Conservation (phyloP, 2,113 vertebrate species). For the Emydura subglobosa region DNA sequence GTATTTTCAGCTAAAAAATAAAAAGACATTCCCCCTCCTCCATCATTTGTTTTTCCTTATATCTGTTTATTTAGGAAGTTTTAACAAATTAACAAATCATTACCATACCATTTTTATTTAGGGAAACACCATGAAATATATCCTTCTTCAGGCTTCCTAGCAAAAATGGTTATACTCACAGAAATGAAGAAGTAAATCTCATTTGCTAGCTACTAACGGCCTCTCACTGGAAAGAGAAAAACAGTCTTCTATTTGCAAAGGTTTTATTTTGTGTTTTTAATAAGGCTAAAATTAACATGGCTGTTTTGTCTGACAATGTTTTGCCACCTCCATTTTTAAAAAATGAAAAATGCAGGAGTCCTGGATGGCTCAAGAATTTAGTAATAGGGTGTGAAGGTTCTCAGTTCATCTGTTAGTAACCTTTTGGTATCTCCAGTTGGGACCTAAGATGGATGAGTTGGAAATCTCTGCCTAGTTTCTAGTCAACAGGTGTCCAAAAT, state of each 20-base stretch:
- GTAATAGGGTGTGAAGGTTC: background rate
- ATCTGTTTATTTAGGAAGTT: background rate
- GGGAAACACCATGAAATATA: background rate
- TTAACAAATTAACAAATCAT: constrained; percentile 11
- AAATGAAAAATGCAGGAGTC: background rate
- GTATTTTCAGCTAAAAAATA: rapidly evolving
- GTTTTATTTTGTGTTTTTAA: background rate
- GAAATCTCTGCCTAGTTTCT: background rate
- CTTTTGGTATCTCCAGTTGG: background rate
- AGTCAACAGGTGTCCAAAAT: background rate
- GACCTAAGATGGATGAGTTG: background rate
- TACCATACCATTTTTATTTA: background rate
- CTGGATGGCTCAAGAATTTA: background rate
- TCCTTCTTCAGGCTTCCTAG: background rate
- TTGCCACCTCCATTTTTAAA: background rate
- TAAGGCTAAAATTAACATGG: background rate
- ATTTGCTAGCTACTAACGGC: background rate
- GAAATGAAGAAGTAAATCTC: background rate
- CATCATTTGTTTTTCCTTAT: background rate
- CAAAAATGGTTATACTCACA: background rate
- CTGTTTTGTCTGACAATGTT: background rate
- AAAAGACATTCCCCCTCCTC: background rate
- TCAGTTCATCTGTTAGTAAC: background rate
- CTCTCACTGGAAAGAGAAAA: background rate
- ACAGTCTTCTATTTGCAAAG: background rate